These are phyloP conservation scores for Andrena marginata DNA, from an alignment of 2,888 invertebrate species.

Conservation along the genomic window DNA sequence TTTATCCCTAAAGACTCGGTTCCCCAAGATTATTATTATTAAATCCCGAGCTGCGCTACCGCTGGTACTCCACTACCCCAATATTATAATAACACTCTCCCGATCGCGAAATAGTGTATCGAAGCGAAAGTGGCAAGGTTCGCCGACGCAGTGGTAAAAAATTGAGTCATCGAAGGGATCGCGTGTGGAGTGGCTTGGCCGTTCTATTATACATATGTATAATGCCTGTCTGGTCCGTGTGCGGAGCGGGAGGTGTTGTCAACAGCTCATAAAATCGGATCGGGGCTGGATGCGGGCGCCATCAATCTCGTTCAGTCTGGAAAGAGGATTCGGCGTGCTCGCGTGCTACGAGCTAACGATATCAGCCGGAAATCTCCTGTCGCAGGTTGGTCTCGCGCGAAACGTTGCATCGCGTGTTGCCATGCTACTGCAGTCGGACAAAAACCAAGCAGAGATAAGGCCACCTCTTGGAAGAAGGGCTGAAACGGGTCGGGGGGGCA, in stretches of 20 bases:
- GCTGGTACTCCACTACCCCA: no score
- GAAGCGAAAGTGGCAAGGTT: neutral
- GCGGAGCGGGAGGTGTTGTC: constrained; percentile 52
- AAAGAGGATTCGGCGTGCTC: constrained; percentile 60
- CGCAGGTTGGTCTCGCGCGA: constrained; percentile 78
- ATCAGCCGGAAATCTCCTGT: constrained; percentile 81
- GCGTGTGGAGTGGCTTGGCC: constrained; percentile 33
- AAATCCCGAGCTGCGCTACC: no score
- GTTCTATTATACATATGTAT: constrained; percentile 29
- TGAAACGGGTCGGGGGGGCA: constrained; percentile 40
- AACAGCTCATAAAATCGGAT: constrained; percentile 62
- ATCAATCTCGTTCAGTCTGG: constrained; percentile 63
- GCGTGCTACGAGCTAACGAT: constrained; percentile 77
- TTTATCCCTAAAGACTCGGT: no score
- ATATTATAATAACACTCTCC: neutral
- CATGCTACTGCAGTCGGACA: constrained; percentile 77
- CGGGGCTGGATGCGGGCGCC: constrained; percentile 55
- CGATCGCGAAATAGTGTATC: neutral
- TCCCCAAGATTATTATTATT: no score
- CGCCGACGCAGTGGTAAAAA: constrained; percentile 10
- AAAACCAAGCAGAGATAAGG: constrained; percentile 79
- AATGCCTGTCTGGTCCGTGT: neutral
- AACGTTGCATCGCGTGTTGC: constrained; percentile 80
- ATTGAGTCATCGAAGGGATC: constrained; percentile 43
- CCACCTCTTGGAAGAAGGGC: constrained; percentile 69